These are phyloP conservation scores for Leucopsar rothschildi DNA, from an alignment of 2,113 vertebrate species.

Conservation along the genomic window DNA sequence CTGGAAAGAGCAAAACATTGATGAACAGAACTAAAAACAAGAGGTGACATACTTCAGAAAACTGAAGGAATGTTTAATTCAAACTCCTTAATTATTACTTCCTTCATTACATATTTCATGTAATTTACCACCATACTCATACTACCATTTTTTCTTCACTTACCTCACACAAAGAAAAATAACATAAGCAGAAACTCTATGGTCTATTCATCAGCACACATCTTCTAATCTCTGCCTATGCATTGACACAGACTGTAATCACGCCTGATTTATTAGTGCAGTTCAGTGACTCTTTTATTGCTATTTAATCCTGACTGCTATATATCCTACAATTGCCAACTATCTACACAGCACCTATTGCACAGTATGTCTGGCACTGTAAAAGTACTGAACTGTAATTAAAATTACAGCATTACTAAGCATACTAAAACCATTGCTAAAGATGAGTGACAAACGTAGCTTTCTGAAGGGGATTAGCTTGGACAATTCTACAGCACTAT, in stretches of 20 bases:
- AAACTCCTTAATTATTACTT: not conserved
- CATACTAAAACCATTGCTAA: not conserved
- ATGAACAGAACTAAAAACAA: not conserved
- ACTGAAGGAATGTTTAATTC: not conserved
- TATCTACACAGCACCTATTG: not conserved
- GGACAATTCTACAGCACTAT: not conserved
- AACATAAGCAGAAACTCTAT: not conserved
- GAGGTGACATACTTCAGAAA: not conserved
- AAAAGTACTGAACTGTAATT: not conserved
- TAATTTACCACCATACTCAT: not conserved
- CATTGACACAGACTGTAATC: conserved; percentile 7
- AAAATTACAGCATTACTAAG: not conserved
- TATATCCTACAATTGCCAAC: not conserved
- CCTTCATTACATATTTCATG: not conserved
- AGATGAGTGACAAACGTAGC: not conserved
- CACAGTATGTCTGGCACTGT: not conserved
- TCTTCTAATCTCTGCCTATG: not conserved
- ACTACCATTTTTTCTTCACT: not conserved
- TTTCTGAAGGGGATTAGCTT: not conserved
- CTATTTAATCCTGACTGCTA: conserved; percentile 20
- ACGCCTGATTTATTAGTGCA: conserved; percentile 20
- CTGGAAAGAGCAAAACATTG: not conserved
- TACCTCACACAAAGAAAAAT: not conserved
- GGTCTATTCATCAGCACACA: conserved; percentile 13
- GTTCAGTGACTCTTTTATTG: conserved; percentile 42